These are phyloP conservation scores for Vidua chalybeata DNA, from an alignment of 2,113 vertebrate species.

Conservation along the genomic window DNA sequence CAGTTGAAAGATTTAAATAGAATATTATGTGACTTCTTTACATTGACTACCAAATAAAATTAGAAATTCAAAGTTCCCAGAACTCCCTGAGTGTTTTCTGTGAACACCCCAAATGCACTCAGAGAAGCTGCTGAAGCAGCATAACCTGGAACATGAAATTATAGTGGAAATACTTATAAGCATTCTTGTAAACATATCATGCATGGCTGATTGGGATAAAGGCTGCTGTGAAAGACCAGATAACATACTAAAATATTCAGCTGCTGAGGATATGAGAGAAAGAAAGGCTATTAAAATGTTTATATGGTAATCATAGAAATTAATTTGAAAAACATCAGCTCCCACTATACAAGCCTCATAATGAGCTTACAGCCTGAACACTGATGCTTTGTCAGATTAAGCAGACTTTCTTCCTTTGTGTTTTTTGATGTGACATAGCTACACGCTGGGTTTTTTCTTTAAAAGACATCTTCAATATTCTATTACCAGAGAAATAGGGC, in stretches of 20 bases:
- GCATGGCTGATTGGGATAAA: neutral
- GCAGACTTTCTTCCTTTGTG: neutral
- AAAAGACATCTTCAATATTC: neutral
- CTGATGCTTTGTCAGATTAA: conserved; percentile 39
- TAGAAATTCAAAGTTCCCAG: neutral
- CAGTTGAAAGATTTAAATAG: neutral
- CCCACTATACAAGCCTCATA: conserved; percentile 7
- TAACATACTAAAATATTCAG: conserved; percentile 21
- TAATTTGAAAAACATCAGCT: conserved; percentile 47
- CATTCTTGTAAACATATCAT: neutral
- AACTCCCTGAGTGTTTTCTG: neutral
- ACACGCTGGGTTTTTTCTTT: neutral
- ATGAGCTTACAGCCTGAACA: conserved; percentile 34
- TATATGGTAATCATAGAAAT: conserved; percentile 54
- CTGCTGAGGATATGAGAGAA: neutral
- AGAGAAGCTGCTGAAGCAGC: conserved; percentile 14
- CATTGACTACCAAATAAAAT: neutral
- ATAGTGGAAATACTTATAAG: neutral
- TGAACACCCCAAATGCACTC: neutral
- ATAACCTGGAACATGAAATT: neutral
- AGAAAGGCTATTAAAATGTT: conserved; percentile 16
- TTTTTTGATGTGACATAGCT: neutral
- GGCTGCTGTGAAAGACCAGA: neutral
- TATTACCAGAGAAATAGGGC: neutral
- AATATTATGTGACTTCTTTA: neutral